Base-by-base conservation (phyloP, 2,113 vertebrate species). In the Calonectris borealis region DNA sequence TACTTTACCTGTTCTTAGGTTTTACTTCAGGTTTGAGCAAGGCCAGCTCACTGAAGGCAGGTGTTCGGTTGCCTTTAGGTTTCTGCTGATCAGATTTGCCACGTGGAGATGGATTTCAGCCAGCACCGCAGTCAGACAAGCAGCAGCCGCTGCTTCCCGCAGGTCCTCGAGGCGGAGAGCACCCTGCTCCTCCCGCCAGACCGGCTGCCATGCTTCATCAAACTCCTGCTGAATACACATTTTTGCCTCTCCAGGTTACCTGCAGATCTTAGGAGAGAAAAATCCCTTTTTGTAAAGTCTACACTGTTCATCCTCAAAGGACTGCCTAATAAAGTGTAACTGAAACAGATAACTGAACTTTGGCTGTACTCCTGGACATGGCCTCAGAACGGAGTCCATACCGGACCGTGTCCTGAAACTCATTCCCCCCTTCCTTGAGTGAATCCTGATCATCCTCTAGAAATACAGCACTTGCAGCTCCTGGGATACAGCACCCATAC, bases 121-220 rank as follows among this genome's bases (percentile, higher is more conserved):
- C 26, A 99, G 98, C 83, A 98, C 98, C 89, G 97, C 98, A 5
- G 98, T 98, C 20, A 99, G 98, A 48, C 98, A 98, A 32, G 98
- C 98, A 1, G 98, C 98, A 91, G 98, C 96, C 92, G 98, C 98
- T 3, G 98, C 98, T 96, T 98, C 98, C 96, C 98, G 97, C 79
- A 99, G 98, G 90, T 99, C 98, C 55, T 99, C 89, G 13, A 99
- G 97, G 88, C 98, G 97, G 68, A 98, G 97, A 49, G 98, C 98
- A 38, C 98, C 98, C 95, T 97, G 98, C 86, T 99, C 98, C 92
- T 99, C 98, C 91, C 98, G 97, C 29, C 95, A 98, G 90, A 98
- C 98, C 80, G 98, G 94, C 54, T 96, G 95, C 86, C 98, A 97
- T 65, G 99, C 98, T 94, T 98, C 98, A 32, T 98, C 98, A 83